Evolutionary conservation across 2,113 vertebrate genomes (phyloP).

Genomic region (Lanius ludovicianus): DNA sequence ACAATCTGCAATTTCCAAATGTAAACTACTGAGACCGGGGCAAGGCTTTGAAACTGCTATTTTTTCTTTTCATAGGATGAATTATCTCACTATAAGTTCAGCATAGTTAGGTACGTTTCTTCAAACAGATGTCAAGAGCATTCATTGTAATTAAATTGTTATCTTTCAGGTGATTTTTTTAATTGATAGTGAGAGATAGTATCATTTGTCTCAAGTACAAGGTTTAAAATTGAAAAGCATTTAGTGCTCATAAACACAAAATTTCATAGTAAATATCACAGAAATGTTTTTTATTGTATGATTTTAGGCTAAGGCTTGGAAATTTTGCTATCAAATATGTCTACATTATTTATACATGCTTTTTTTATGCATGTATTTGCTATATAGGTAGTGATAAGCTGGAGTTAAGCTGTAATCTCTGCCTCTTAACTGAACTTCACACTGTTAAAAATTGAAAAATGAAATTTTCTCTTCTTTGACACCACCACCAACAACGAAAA

Average conservation of each 20-base stretch:
- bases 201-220: not conserved
- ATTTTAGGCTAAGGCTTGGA: not conserved
- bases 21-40: not conserved
- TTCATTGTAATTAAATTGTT: not conserved
- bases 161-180: not conserved
- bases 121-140: not conserved
- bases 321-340: not conserved
- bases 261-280: not conserved
- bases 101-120: not conserved
- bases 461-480: not conserved
- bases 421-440: not conserved
- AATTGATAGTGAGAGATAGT: not conserved
- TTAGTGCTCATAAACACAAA: not conserved
- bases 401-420: not conserved
- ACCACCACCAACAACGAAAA: not conserved
- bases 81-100: not conserved
- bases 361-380: not conserved
- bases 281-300: not conserved
- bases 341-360: not conserved
- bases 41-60: not conserved
- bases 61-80: not conserved
- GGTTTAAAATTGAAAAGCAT: not conserved
- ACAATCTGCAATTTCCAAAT: not conserved
- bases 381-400: not conserved
- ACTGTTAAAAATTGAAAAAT: constrained; percentile 8